phyloP scores from a whole-genome alignment of 2,888 invertebrate species.

The Drosophila crucigera region DNA sequence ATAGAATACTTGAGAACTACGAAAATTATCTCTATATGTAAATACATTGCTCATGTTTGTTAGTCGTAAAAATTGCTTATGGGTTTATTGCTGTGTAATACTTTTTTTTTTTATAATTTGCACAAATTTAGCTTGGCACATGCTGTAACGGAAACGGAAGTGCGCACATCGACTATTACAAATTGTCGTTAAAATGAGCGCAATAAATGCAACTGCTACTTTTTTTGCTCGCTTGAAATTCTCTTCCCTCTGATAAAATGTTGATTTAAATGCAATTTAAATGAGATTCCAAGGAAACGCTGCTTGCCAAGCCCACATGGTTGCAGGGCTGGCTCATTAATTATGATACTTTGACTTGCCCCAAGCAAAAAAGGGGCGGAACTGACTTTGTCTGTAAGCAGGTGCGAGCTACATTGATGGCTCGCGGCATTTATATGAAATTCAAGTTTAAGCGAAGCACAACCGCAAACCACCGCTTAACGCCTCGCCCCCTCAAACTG shows the following conservation, averaged over 20 bases:
- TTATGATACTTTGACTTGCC: conserved; percentile 71
- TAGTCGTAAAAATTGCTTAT: not conserved
- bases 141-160: conserved; percentile 51
- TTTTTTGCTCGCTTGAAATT: conserved; percentile 29
- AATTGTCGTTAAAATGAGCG: conserved; percentile 38
- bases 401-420: conserved; percentile 36
- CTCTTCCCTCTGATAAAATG: conserved; percentile 9
- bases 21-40: not conserved
- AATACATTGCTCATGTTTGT: not conserved
- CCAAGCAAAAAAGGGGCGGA: conserved; percentile 17
- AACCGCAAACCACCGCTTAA: conserved; percentile 44
- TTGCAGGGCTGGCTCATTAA: conserved; percentile 63
- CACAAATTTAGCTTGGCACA: conserved; percentile 5
- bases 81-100: conserved; percentile 11
- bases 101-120: not conserved
- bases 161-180: conserved; percentile 17
- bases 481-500: conserved; percentile 6
- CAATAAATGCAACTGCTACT: conserved; percentile 61
- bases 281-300: conserved; percentile 49
- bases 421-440: conserved; percentile 62
- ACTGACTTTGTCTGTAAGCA: not conserved
- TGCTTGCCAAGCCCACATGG: conserved; percentile 40
- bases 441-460: conserved; percentile 57
- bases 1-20: not conserved
- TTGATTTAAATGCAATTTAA: conserved; percentile 61